Evolutionary conservation across 2,888 invertebrate species (phyloP), one percentile per base, ranked within the genome.

Genomic region (Tachina fera): DNA sequence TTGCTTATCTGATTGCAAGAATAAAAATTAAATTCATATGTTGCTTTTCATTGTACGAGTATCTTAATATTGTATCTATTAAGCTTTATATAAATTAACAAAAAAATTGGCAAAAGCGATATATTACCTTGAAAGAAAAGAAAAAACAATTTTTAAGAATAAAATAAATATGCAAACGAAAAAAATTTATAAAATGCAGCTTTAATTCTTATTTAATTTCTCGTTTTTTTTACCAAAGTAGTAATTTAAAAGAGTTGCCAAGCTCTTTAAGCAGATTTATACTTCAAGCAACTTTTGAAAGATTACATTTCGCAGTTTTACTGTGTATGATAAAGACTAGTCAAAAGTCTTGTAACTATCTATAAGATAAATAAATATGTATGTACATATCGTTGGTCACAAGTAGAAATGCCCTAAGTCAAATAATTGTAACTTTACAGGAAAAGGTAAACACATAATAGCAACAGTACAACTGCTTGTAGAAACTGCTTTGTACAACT

Each of bases 41-140:
- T 60, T 41, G 61, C 14, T 31, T 58, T 31, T 14, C 22, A 14
- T 39, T 31, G 13, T 58, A 4, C 31, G 4, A 2, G 4, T 31
- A 31, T 31, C 1, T 31, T 31, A 1, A 22, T 39, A n/a, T 14
- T 31, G 41, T 61, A 22, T 13, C 6, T 56, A 9, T 31, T 4
- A 56, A 56, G 22, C 31, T 13, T 22, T n/a, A 22, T 56, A 56
- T 56, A 53, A 53, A 56, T 56, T 56, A 56, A 56, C 56, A 56
- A 4, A 13, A 8, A 56, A 53, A 56, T 56, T 56, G 22, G 31
- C 56, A 56, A 56, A 31, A 56, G 0, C 51, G 3, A 53, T 49
- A n/a, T 49, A 19, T 53, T 53, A 53, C 51, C 51, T 53, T 53
- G 51, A 53, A 53, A 19, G 19, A 53, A n/a, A 49, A 13, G n/a